Base-by-base conservation (phyloP, 2,113 vertebrate species). In the Mesocricetus auratus region DNA sequence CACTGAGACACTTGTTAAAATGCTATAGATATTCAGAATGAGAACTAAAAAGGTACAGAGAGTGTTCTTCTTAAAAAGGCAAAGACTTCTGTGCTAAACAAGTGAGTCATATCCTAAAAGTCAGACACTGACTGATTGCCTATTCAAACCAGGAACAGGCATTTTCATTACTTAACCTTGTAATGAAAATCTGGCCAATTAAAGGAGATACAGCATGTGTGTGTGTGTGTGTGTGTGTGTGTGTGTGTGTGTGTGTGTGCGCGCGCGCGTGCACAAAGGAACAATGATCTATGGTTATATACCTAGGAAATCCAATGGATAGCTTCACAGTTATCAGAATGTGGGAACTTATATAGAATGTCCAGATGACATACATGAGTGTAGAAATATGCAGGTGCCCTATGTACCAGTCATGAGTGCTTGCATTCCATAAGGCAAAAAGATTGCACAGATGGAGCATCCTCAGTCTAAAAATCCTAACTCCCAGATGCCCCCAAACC, bases 61-160 rank as follows among this genome's bases (percentile, higher is more conserved):
- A 91, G 89, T 47, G 8, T 74, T 92, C 60, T 66, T 16, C 50
- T 92, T 13, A 79, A 69, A 50, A 69, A 69, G 85, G 15, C 73
- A 91, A 95, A 95, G 42, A 92, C 5, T 9, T 90, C 81, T 86
- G 36, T 45, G 53, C 85, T 91, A 77, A 93, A 75, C 47, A 96
- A 92, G 33, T 68, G 75, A 93, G 29, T 95, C 33, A 3, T n/a
- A 73, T 78, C 79, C 90, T 62, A 58, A 90, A 42, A 92, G 29
- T 69, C 75, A 96, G 86, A 91, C 36, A 71, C 31, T 26, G 21
- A 47, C 78, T 16, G 33, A 29, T 90, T 71, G 90, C 66, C 77
- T 74, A 45, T 36, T 89, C 87, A 90, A 88, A 91, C 86, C 24
- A 68, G 17, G 15, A 60, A 42, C 81, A 89, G 22, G 39, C 47